Evolutionary conservation across 2,888 invertebrate species (phyloP), one percentile per base, ranked within the genome.

Genomic region (Tromatobia lineatoria): DNA sequence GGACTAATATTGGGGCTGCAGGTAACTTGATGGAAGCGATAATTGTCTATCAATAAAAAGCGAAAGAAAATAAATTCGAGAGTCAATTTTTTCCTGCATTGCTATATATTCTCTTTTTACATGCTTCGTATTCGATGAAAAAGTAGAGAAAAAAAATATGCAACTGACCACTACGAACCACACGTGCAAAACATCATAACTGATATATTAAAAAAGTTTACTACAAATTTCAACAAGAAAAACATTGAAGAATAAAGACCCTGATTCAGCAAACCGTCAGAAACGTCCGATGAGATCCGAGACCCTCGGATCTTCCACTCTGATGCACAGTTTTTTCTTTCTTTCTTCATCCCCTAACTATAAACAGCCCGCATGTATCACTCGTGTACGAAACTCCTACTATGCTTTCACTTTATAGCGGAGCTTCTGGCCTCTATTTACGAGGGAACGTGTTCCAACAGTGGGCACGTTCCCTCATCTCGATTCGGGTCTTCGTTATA

Each of bases 241-340:
- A 70, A 29, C 52, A 11, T 42, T 2, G 50, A 25, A 78, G 67
- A 18, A 70, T 42, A 20, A n/a, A 45, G 64, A 38, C 23, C 2
- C 86, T 87, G 87, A 82, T 75, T 74, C 77, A 71, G 67, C 77
- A 59, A 73, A 52, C 80, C 29, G 71, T 80, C 59, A 85, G 76
- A 83, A 79, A 66, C 20, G 73, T 42, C 84, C 64, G 38, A 57
- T 29, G 47, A 67, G 66, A 85, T 82, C 73, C 54, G 50, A 81
- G 70, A 86, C 70, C 84, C 61, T 54, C 73, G 79, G 81, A 80
- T 85, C 87, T 76, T 79, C 29, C 71, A 34, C 52, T 38, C 20
- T 45, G 80, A 80, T 73, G 74, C 15, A 59, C 77, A 84, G 82
- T 73, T 71, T 80, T 86, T 83, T 81, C 67, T 73, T 82, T 70